These are phyloP conservation scores for Conus betulinus DNA, from an alignment of 1,140 invertebrate genomes.

Conservation along the genomic window DNA sequence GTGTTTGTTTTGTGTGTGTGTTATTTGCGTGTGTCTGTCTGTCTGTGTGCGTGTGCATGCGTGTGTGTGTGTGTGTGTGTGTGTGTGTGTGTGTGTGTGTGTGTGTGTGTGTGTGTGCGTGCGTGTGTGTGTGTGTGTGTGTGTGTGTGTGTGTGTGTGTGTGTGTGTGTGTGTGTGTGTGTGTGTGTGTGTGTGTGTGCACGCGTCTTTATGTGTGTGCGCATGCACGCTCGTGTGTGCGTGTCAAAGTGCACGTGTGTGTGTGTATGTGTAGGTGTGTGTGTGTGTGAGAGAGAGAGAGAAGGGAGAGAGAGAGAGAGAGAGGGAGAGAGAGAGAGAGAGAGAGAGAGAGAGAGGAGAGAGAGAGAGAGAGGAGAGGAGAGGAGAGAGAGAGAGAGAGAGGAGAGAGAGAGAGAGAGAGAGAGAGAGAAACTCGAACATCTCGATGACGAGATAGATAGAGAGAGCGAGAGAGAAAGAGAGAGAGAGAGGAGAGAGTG, in stretches of 20 bases:
- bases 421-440: too few relatives aligned
- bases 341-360: background rate
- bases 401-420: too few relatives aligned
- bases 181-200: too few relatives aligned
- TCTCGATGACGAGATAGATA: too few relatives aligned
- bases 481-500: too few relatives aligned
- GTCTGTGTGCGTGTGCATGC: too few relatives aligned
- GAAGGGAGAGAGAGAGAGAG: background rate
- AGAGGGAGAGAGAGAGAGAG: background rate
- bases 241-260: too few relatives aligned
- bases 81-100: background rate
- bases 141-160: conserved; percentile 15
- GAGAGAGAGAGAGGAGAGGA: background rate
- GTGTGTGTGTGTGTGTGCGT: background rate
- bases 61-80: background rate
- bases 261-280: too few relatives aligned
- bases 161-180: background rate
- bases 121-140: background rate
- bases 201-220: background rate
- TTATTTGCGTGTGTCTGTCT: too few relatives aligned
- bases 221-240: background rate
- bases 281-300: background rate
- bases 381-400: too few relatives aligned
- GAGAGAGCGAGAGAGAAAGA: too few relatives aligned
- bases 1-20: too few relatives aligned